Evolutionary conservation across 2,113 vertebrate genomes (phyloP).

Genomic region (Candoia aspera): DNA sequence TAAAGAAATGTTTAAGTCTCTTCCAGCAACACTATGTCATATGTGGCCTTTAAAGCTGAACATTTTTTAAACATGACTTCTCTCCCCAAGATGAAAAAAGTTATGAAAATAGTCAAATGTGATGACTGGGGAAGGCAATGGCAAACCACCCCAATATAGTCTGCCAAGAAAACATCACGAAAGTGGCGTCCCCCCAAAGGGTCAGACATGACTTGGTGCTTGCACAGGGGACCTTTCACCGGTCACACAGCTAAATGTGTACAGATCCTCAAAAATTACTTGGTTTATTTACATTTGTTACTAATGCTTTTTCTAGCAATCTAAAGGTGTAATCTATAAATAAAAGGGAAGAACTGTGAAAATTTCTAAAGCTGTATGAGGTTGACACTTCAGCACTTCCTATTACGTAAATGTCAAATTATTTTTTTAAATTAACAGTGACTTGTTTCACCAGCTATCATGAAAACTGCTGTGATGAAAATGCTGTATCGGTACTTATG

Average conservation of each 20-base stretch:
- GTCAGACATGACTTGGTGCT: too few species aligned
- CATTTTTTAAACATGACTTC: not conserved
- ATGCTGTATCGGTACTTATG: not conserved
- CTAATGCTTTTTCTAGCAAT: not conserved
- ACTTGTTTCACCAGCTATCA: not conserved
- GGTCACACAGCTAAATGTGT: too few species aligned
- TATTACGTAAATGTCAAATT: not conserved
- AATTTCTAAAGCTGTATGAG: not conserved
- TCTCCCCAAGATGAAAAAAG: too few species aligned
- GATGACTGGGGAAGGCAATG: too few species aligned
- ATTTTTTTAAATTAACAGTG: not conserved
- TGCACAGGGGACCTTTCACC: too few species aligned
- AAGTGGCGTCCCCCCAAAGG: too few species aligned
- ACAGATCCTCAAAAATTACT: too few species aligned
- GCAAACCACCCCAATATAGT: too few species aligned
- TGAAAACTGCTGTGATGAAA: slow-evolving; percentile 2
- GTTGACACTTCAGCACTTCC: not conserved
- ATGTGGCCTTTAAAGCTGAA: not conserved
- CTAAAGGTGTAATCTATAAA: not conserved
- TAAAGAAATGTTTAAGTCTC: too few species aligned
- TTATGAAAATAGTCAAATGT: too few species aligned
- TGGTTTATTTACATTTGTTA: not conserved
- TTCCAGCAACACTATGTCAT: not conserved
- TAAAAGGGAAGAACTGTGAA: not conserved
- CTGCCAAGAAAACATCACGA: too few species aligned